Conservation (phyloP, 2,797 vertebrate species). For the Otus scops region DNA sequence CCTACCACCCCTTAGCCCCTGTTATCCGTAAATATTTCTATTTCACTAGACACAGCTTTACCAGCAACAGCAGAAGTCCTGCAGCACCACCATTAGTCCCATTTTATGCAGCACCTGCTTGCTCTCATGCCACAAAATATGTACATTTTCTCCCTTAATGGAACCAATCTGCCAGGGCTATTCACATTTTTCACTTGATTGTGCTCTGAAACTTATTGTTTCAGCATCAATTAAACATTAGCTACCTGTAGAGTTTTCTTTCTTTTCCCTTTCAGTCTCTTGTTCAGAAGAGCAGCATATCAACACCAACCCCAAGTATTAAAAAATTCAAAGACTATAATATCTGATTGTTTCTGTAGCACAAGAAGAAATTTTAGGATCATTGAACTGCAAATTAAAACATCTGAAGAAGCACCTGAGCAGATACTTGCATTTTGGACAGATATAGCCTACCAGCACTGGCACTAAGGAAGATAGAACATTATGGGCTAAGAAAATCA, state of each 20-base stretch:
- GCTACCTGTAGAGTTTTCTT: neutral
- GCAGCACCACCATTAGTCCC: constrained; percentile 46
- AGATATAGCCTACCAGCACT: neutral
- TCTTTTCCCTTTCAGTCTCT: neutral
- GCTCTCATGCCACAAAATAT: neutral
- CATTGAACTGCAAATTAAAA: neutral
- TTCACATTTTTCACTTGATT: neutral
- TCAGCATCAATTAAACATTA: neutral
- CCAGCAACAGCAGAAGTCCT: neutral
- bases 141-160: neutral
- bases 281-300: fast-evolving
- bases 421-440: neutral
- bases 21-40: neutral
- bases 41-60: neutral
- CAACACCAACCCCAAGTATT: neutral
- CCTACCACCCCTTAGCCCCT: neutral
- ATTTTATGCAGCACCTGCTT: neutral
- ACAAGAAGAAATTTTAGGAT: neutral
- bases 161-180: fast-evolving
- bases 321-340: neutral
- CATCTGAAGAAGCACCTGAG: neutral
- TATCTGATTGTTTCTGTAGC: neutral
- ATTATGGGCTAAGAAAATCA: neutral
- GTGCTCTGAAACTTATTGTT: neutral
- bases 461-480: neutral